Evolutionary conservation across 35 echinoderm and acorn worm species (phyloP).

Genomic region (Ophioderma brevispina): DNA sequence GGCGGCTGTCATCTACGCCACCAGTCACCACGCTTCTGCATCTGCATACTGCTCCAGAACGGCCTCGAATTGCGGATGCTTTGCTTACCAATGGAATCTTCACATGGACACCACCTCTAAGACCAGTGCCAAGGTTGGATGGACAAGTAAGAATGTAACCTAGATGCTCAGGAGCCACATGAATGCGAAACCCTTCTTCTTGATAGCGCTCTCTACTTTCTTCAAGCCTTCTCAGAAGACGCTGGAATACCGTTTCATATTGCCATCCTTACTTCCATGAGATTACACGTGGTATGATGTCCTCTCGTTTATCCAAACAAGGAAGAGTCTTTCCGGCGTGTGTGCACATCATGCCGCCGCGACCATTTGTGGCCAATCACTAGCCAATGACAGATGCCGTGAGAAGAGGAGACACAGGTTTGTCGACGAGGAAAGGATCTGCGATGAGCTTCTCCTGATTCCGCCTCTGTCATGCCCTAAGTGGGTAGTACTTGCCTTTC

Average conservation of each 20-base stretch:
- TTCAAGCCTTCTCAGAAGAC: slow-evolving; percentile 95
- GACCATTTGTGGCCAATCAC: slow-evolving; percentile 96
- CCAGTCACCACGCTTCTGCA: slow-evolving; percentile 98
- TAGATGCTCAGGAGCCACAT: slow-evolving; percentile 97
- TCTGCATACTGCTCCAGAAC: slow-evolving; percentile 63
- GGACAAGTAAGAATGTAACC: slow-evolving; percentile 94
- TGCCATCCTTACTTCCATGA: slow-evolving; percentile 91
- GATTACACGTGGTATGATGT: slow-evolving; percentile 91
- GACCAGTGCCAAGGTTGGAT: slow-evolving; percentile 95
- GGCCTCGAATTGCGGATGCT: slow-evolving; percentile 68
- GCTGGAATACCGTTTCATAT: slow-evolving; percentile 88
- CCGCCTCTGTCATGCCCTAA: slow-evolving; percentile 87
- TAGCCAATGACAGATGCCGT: slow-evolving; percentile 79
- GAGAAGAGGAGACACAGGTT: slow-evolving; percentile 93
- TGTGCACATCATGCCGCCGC: slow-evolving; percentile 94
- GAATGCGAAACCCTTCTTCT: slow-evolving; percentile 78
- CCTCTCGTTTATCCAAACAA: slow-evolving; percentile 99
- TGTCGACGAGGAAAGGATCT: slow-evolving; percentile 96
- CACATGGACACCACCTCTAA: slow-evolving; percentile 92
- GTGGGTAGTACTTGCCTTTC: slow-evolving; percentile 86
- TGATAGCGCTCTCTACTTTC: slow-evolving; percentile 75
- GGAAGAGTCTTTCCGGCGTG: slow-evolving; percentile 86
- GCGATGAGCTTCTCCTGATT: slow-evolving; percentile 87
- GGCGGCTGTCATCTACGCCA: slow-evolving; percentile 94
- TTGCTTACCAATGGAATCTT: slow-evolving; percentile 80